Evolutionary conservation across 2,888 invertebrate species (phyloP), one percentile per base, ranked within the genome.

Genomic region (Amphimallon solstitiale): DNA sequence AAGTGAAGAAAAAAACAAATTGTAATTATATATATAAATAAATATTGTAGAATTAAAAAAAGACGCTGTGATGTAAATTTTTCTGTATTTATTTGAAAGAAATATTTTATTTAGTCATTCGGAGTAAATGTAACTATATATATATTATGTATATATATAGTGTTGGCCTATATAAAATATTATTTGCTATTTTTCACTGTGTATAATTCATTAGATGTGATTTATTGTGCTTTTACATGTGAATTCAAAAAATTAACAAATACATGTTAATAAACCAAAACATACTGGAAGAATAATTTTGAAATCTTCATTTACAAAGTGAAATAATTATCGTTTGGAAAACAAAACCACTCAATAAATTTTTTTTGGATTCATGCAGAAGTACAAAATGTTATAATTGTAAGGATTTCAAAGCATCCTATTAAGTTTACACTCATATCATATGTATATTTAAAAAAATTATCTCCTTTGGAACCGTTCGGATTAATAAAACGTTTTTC

Each of bases 41-140:
- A 63, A 63, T 64, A 56, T 67, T 65, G 65, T 68, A 71, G 68
- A 66, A 65, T 66, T 69, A 63, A 68, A 67, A 67, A 61, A 74
- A 72, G 73, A 77, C 76, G 77, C 79, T 79, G 79, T 79, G 79
- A 79, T 79, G 76, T 78, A 76, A 75, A 75, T 75, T 76, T 76
- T 78, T 78, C 73, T 77, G 77, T 79, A 78, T 79, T 79, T 78
- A 76, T 79, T 77, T 78, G 75, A 77, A 78, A 76, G 74, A 29
- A 76, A 72, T 73, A 70, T 72, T 64, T 69, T 70, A 64, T 70
- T 62, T 71, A 68, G 62, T 66, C 65, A 60, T 59, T 60, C 56
- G 40, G 14, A 56, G 46, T 54, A 56, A 56, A 64, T 56, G 35
- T 64, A 56, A 15, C 19, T 19, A 51, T 29, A 35, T 48, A 62